Percentiles rank a stretch among this genome's conserved stretches.
phyloP scores from a whole-genome alignment of 2,888 invertebrate species.

The Drosophila fulvimacula region DNA sequence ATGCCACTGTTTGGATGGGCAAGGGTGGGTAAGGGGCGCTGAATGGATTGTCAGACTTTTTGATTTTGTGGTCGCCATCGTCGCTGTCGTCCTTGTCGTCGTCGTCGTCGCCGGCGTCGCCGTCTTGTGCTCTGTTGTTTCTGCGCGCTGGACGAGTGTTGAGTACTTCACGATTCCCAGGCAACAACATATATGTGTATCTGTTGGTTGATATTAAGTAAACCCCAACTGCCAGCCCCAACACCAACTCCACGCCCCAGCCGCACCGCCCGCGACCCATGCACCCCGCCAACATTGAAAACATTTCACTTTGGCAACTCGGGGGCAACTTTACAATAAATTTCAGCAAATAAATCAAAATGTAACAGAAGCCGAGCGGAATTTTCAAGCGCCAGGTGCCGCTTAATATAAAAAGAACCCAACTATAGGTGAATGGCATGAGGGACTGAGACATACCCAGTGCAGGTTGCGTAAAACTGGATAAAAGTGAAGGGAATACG shows the following conservation, averaged over 20 bases:
- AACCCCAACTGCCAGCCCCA: neutral
- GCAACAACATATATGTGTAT: constrained; percentile 34
- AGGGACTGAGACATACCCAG: constrained; percentile 13
- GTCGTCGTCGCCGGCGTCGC: constrained; percentile 4
- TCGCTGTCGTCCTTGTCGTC: neutral
- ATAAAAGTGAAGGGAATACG: neutral
- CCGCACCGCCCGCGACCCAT: neutral
- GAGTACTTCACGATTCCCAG: constrained; percentile 43
- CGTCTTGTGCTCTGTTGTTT: constrained; percentile 25
- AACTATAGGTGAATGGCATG: neutral
- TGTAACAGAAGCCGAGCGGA: constrained; percentile 73
- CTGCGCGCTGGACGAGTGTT: constrained; percentile 36
- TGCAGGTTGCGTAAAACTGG: neutral
- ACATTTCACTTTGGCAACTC: constrained; percentile 51
- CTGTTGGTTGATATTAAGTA: constrained; percentile 31
- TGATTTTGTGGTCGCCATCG: constrained; percentile 52
- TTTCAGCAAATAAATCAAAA: constrained; percentile 79
- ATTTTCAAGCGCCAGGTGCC: constrained; percentile 74
- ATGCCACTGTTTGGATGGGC: constrained; percentile 17
- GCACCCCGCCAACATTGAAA: constrained; percentile 17
- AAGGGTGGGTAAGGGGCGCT: neutral
- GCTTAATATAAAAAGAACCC: constrained; percentile 20
- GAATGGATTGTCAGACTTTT: constrained; percentile 62
- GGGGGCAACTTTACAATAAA: constrained; percentile 73
- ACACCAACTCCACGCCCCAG: neutral